Base-by-base conservation (phyloP, 2,797 vertebrate genomes). In the Cossypha caffra region DNA sequence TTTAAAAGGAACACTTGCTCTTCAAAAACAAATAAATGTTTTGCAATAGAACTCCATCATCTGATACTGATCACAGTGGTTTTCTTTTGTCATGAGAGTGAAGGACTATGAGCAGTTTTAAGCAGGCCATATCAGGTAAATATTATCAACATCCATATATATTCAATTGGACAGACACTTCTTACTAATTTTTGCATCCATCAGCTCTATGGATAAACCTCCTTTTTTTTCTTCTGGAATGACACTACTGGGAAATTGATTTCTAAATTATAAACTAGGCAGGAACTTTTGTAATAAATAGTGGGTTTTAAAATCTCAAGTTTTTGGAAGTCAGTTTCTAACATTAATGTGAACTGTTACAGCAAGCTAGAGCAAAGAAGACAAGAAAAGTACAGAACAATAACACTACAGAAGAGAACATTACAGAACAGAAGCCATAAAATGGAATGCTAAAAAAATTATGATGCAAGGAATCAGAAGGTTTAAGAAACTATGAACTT, bases 11-110 rank as follows among this genome's bases (percentile, higher is more conserved):
- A 52, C 10, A 85, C 11, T 59, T n/a, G 54, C 55, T 95, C 82
- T 67, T 90, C 25, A 89, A 82, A 95, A 81, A 92, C 78, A 96
- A 88, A 42, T 63, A 77, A 59, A 74, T 25, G 1, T 28, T 91
- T 94, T 88, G 37, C 48, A 74, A 5, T 31, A 80, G 58, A 93
- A 62, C 61, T 90, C 45, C 76, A 63, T 73, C 31, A 86, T 48
- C 40, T 66, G 55, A 86, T 6, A 5, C 24, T 64, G 55, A 69
- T 59, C 61, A 58, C 33, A 59, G 61, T 76, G 31, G 62, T 76
- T 96, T 93, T 85, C 76, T 94, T 96, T 82, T 92, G 28, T 74
- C 59, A 45, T 58, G 21, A 91, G 28, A 74, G 54, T 89, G 69
- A 74, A 88, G 4, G 25, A 81, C 61, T 81, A 94, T 78, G 54